Percentiles rank a stretch among this genome's conserved stretches.
phyloP scores from a whole-genome alignment of 2,888 invertebrate genomes.

The Rhynchonema sp. region DNA sequence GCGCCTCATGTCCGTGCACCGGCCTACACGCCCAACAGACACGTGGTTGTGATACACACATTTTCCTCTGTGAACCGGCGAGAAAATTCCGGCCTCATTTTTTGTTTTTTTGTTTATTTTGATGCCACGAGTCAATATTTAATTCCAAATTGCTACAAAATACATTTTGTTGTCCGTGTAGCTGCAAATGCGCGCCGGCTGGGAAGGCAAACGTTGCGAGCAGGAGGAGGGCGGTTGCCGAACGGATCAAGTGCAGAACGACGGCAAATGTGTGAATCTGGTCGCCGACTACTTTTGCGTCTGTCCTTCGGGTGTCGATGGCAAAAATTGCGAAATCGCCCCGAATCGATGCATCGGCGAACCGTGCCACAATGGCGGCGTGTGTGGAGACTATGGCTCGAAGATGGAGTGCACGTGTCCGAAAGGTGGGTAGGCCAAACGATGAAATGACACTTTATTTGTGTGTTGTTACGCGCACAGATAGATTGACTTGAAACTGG shows the following conservation, averaged over 20 bases:
- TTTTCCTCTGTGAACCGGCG: no score
- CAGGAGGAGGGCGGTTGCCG: conserved; percentile 66
- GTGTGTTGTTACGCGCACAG: no score
- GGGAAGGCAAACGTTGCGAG: conserved; percentile 47
- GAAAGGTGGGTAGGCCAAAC: conserved; percentile 7
- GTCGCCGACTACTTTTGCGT: conserved; percentile 72
- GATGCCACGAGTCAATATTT: no score
- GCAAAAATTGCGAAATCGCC: conserved; percentile 86
- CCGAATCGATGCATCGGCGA: conserved; percentile 80
- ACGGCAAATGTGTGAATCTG: conserved; percentile 70
- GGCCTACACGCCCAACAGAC: no score
- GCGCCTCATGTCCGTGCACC: no score
- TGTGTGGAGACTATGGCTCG: conserved; percentile 83
- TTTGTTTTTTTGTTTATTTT: no score
- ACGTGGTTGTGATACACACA: no score
- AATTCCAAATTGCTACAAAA: no score
- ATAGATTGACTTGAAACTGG: not conserved
- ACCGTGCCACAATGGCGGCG: conserved; percentile 85
- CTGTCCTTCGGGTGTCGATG: conserved; percentile 65
- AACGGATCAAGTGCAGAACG: conserved; percentile 72
- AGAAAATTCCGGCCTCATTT: no score
- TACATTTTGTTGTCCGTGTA: no score
- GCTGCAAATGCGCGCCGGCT: conserved; percentile 47
- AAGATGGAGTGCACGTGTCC: conserved; percentile 81
- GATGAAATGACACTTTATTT: no score